Evolutionary conservation across 2,888 invertebrate genomes (phyloP).

Genomic region (Crioceris asparagi): DNA sequence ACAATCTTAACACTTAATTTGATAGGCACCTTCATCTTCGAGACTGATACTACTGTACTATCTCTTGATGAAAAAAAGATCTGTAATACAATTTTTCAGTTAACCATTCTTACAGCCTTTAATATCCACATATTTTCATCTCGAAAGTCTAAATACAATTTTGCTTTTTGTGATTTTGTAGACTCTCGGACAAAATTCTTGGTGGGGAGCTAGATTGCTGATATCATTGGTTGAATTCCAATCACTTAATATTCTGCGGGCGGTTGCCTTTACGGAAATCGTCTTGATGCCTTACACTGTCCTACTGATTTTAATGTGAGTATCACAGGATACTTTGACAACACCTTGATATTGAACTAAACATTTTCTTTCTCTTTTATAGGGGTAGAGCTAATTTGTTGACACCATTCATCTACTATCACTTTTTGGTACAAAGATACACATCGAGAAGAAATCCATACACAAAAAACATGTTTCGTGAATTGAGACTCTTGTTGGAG

Average conservation of each 20-base stretch:
- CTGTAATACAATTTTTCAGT: too few relatives aligned
- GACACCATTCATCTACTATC: constrained; percentile 94
- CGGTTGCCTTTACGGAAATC: constrained; percentile 90
- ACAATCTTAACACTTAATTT: too few relatives aligned
- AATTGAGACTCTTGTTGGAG: constrained; percentile 66
- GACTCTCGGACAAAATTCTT: constrained; percentile 84
- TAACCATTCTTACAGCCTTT: too few relatives aligned
- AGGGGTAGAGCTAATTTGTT: constrained; percentile 86
- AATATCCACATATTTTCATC: too few relatives aligned
- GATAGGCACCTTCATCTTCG: too few relatives aligned
- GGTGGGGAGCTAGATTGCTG: constrained; percentile 78
- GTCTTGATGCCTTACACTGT: constrained; percentile 76
- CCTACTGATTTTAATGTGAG: constrained; percentile 77
- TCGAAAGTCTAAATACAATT: constrained; percentile 8
- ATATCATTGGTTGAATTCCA: constrained; percentile 86
- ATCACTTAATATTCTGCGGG: constrained; percentile 78
- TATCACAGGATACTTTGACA: constrained; percentile 24
- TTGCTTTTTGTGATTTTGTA: too few relatives aligned
- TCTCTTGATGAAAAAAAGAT: too few relatives aligned
- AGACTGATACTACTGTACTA: too few relatives aligned
- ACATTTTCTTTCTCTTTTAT: constrained; percentile 30
- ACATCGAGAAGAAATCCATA: constrained; percentile 92
- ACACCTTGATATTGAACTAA: neutral
- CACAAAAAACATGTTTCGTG: constrained; percentile 85
- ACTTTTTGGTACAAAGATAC: constrained; percentile 88